phyloP scores from a whole-genome alignment of 2,113 vertebrate species.

The Pomatorhinus ruficollis region DNA sequence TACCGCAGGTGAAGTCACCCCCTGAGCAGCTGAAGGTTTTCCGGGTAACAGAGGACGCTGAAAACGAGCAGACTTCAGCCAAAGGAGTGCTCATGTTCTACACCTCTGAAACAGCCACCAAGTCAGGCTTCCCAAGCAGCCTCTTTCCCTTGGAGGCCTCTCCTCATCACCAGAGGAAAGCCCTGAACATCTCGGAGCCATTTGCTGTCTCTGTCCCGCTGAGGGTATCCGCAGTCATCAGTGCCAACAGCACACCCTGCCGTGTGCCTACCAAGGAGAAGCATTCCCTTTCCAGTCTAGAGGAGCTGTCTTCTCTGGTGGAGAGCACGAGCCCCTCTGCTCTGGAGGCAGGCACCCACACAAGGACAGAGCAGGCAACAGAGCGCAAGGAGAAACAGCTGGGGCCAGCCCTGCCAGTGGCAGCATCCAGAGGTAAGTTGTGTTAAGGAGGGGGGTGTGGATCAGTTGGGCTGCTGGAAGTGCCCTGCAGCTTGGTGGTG shows the following conservation, averaged over 20 bases:
- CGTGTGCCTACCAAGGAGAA: slow-evolving; percentile 83
- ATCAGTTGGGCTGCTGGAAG: background rate
- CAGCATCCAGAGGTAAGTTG: background rate
- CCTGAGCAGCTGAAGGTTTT: slow-evolving; percentile 96
- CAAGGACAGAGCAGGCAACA: background rate
- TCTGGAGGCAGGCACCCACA: background rate
- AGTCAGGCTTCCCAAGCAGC: slow-evolving; percentile 82
- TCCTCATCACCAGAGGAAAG: slow-evolving; percentile 89
- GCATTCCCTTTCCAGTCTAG: slow-evolving; percentile 73
- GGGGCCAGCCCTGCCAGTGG: background rate
- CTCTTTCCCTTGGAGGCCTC: slow-evolving; percentile 94
- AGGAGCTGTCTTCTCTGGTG: slow-evolving; percentile 72
- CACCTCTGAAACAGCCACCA: slow-evolving; percentile 78
- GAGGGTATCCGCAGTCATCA: slow-evolving; percentile 93
- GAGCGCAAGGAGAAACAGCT: slow-evolving; percentile 57
- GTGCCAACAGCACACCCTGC: slow-evolving; percentile 93
- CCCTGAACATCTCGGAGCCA: slow-evolving; percentile 95
- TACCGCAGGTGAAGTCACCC: slow-evolving; percentile 71
- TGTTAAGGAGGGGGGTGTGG: background rate
- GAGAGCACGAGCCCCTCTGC: slow-evolving; percentile 26
- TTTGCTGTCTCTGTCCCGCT: slow-evolving; percentile 93
- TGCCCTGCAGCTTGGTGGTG: background rate
- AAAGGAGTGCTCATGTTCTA: slow-evolving; percentile 94
- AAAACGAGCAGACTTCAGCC: slow-evolving; percentile 84
- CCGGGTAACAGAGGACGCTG: slow-evolving; percentile 81